Base-by-base conservation (phyloP, 2,113 vertebrate species). In the Lota lota region DNA sequence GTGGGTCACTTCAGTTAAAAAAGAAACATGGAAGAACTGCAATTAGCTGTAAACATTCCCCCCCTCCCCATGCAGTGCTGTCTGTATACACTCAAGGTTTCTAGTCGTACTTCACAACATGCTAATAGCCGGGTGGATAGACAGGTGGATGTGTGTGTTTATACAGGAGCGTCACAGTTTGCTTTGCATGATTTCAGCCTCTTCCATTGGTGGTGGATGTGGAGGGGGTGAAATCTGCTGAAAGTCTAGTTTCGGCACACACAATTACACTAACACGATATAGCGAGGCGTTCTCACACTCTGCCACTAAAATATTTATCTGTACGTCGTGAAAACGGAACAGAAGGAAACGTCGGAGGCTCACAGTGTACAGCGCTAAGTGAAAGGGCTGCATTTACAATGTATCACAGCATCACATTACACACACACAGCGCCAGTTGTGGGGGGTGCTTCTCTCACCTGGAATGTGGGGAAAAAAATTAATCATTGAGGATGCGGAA, bases 261-360 rank as follows among this genome's bases (percentile, higher is more conserved):
- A 70, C 82, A 89, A 79, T 87, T 87, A 78, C 86, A 85, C 88
- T 85, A 60, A 65, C 51, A 73, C 74, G 78, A 77, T 80, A 65
- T 66, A 78, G 75, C 61, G 24, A 21, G 69, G 73, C 70, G 77
- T 81, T 83, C 82, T 79, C 70, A 74, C 74, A 74, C 75, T 66
- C 61, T 60, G 50, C 65, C 77, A 72, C 80, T 88, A 61, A 87
- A 88, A 88, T 84, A 80, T 86, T 86, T 83, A 88, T 78, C 66
- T 66, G 18, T 70, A 12, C 79, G 68, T 85, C 79, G 73, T 85
- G 76, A 84, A 67, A 68, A 67, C 69, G 66, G 62, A 5, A 63
- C 66, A 58, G 65, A 64, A 64, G 60, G 69, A 50, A 40, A 21
- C 12, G 14, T 56, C 63, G 24, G 24, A 3, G 20, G 71, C 59